phyloP scores from a whole-genome alignment of 2,113 vertebrate genomes.

The Orycteropus afer region DNA sequence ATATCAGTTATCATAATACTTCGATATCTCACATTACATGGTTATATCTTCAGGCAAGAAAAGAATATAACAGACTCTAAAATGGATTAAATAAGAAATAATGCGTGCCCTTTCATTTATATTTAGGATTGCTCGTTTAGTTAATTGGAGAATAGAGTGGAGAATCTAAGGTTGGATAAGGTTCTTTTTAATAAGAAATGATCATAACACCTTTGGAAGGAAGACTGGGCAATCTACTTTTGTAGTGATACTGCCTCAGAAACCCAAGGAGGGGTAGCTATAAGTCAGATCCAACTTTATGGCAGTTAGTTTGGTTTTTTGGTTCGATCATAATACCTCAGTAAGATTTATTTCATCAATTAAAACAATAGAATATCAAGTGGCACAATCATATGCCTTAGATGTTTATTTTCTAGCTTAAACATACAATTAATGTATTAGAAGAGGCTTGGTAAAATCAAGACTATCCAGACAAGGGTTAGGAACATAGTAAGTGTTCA shows the following conservation, averaged over 20 bases:
- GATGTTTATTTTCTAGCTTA: neutral
- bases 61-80: neutral
- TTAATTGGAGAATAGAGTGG: neutral
- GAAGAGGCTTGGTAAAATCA: neutral
- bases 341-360: neutral
- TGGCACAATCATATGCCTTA: neutral
- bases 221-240: too few species aligned
- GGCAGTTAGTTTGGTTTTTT: too few species aligned
- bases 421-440: neutral
- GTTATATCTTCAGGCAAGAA: slow-evolving; percentile 13
- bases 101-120: slow-evolving; percentile 27
- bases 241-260: too few species aligned
- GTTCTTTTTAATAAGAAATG: slow-evolving; percentile 21
- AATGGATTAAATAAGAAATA: slow-evolving; percentile 13
- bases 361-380: neutral
- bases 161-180: neutral
- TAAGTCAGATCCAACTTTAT: too few species aligned
- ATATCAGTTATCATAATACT: neutral
- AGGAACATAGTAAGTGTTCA: neutral
- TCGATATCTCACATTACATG: neutral
- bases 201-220: neutral
- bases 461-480: neutral
- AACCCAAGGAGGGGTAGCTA: too few species aligned
- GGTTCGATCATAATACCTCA: neutral
- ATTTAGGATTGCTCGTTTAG: neutral